These are phyloP conservation scores for Norana najaformis DNA, from an alignment of 2,888 invertebrate genomes.

Conservation along the genomic window DNA sequence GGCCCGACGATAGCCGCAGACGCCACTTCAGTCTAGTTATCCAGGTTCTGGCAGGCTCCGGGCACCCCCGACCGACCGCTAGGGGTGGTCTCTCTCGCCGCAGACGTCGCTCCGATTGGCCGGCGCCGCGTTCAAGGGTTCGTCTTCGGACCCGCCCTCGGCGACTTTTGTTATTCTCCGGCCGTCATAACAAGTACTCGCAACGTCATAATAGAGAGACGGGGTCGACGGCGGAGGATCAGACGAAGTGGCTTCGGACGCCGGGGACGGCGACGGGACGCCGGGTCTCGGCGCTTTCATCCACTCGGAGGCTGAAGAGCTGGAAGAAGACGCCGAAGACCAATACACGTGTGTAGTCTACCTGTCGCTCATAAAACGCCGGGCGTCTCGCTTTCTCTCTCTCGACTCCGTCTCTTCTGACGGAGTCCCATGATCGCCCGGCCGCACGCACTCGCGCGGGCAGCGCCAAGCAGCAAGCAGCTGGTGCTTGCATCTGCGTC, in stretches of 20 bases:
- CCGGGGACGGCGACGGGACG: not conserved
- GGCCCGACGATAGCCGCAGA: not conserved
- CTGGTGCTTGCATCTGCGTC: not conserved
- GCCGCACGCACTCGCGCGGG: not conserved
- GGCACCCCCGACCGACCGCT: not conserved
- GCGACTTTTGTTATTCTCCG: constrained; percentile 1
- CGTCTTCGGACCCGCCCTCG: not conserved
- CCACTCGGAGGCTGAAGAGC: constrained; percentile 6
- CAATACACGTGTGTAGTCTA: constrained; percentile 10
- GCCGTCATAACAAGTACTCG: not conserved
- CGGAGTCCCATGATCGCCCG: not conserved
- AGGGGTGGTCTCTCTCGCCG: not conserved
- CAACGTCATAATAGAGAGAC: not conserved
- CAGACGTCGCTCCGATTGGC: not conserved
- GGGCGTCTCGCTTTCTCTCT: not conserved
- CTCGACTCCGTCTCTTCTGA: not conserved
- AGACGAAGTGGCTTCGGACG: not conserved
- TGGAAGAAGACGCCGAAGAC: not conserved
- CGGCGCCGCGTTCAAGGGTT: constrained; percentile 7
- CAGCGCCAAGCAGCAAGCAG: too few species aligned
- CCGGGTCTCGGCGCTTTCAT: not conserved
- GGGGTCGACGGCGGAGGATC: not conserved
- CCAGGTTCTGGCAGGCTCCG: not conserved
- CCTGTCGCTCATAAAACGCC: not conserved
- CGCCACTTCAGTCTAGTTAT: constrained; percentile 7